phyloP scores from a whole-genome alignment of 2,797 vertebrate genomes.

The Notolepis coatsorum region DNA sequence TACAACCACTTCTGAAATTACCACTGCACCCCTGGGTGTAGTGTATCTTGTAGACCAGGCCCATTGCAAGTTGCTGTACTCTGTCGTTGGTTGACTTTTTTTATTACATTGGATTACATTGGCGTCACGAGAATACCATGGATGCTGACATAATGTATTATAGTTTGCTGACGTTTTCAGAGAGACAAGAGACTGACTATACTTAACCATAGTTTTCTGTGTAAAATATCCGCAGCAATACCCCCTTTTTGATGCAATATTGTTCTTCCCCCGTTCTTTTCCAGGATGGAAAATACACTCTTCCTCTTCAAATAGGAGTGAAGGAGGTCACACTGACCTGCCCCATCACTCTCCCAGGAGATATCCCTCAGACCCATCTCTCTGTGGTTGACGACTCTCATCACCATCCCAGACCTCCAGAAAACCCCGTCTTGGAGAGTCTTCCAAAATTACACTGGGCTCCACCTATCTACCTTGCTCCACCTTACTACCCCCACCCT shows the following conservation, averaged over 20 bases:
- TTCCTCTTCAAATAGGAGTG: slow-evolving; percentile 50
- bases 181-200: too few relatives aligned
- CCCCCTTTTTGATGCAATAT: too few relatives aligned
- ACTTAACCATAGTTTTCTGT: too few relatives aligned
- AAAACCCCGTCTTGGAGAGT: background rate
- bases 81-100: too few relatives aligned
- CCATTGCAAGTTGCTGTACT: too few relatives aligned
- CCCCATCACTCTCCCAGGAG: slow-evolving; percentile 24
- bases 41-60: too few relatives aligned
- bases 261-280: slow-evolving; percentile 10
- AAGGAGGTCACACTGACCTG: slow-evolving; percentile 51
- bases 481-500: slow-evolving; percentile 65
- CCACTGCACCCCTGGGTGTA: too few relatives aligned
- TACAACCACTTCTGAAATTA: too few relatives aligned
- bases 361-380: background rate
- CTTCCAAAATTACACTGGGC: slow-evolving; percentile 34
- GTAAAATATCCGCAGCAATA: too few relatives aligned
- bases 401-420: background rate
- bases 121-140: too few relatives aligned
- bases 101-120: too few relatives aligned
- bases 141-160: background rate
- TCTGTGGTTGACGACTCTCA: background rate
- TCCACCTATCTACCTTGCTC: slow-evolving; percentile 68
- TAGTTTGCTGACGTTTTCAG: background rate
- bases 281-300: slow-evolving; percentile 57